Conservation (phyloP, 1,140 invertebrate species). For the Daktulosphaira vitifoliae region DNA sequence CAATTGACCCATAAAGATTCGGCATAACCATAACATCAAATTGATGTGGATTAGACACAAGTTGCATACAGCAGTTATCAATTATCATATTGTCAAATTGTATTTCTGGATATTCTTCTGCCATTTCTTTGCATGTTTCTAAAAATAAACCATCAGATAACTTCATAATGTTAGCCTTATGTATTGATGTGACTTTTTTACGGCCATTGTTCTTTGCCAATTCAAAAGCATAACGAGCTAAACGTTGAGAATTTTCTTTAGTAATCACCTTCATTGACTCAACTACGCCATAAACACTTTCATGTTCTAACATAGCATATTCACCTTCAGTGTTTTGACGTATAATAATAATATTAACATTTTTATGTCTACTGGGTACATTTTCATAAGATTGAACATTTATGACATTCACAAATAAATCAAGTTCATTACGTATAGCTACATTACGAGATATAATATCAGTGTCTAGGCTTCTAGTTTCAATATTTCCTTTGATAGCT, state of each 20-base stretch:
- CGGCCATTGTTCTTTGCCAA: slow-evolving; percentile 80
- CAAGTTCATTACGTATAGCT: slow-evolving; percentile 78
- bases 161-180: slow-evolving; percentile 99
- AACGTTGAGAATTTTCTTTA: slow-evolving; percentile 78
- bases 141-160: slow-evolving; percentile 91
- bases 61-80: slow-evolving; percentile 93
- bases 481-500: slow-evolving; percentile 91
- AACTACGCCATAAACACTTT: slow-evolving; percentile 85
- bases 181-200: slow-evolving; percentile 91
- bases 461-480: slow-evolving; percentile 70
- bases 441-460: slow-evolving; percentile 76
- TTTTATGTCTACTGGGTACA: slow-evolving; percentile 73
- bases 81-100: slow-evolving; percentile 95
- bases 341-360: slow-evolving; percentile 90
- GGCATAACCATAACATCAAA: slow-evolving; percentile 99
- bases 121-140: slow-evolving; percentile 73
- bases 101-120: slow-evolving; percentile 95
- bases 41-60: slow-evolving; percentile 93
- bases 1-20: slow-evolving; percentile 95
- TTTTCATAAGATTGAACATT: slow-evolving; percentile 90
- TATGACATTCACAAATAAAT: slow-evolving; percentile 92
- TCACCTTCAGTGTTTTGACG: slow-evolving; percentile 93
- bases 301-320: slow-evolving; percentile 96
- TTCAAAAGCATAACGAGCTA: slow-evolving; percentile 92
- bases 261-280: slow-evolving; percentile 98